Evolutionary conservation across 2,888 invertebrate species (phyloP).

Genomic region (Chrysina gloriosa): DNA sequence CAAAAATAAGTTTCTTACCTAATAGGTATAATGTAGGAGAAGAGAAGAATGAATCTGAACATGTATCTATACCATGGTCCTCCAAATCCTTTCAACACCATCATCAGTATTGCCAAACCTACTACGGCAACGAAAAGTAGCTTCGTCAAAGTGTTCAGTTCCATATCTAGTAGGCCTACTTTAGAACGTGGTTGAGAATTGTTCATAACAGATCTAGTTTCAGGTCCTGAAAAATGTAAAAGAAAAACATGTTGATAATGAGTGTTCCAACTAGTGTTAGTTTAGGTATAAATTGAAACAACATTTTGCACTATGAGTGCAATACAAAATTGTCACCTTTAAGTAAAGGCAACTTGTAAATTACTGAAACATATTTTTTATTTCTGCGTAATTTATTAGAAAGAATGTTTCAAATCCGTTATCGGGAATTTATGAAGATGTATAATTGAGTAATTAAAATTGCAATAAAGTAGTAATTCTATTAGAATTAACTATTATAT

Average conservation of each 20-base stretch:
- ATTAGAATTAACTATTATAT: no score
- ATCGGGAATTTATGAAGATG: no score
- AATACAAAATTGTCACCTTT: no score
- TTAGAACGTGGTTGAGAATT: conserved; percentile 96
- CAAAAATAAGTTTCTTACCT: no score
- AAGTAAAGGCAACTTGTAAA: no score
- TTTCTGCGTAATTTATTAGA: no score
- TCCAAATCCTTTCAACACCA: conserved; percentile 94
- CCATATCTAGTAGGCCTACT: conserved; percentile 94
- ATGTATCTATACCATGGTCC: conserved; percentile 98
- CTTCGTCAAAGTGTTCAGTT: conserved; percentile 97
- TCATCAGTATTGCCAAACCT: conserved; percentile 91
- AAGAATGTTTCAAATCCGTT: no score
- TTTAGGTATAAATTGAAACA: background rate
- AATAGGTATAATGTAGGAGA: conserved; percentile 99
- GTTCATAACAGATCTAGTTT: conserved; percentile 99
- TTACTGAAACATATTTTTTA: no score
- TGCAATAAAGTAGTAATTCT: no score
- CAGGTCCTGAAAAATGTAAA: conserved; percentile 74
- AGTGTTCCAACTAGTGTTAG: background rate
- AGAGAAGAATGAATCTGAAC: conserved; percentile 95
- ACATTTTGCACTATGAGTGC: no score
- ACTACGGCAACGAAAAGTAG: conserved; percentile 92
- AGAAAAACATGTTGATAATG: background rate
- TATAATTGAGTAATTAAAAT: no score